These are phyloP conservation scores for Beris chalybata DNA, from an alignment of 2,888 invertebrate species.

Conservation along the genomic window DNA sequence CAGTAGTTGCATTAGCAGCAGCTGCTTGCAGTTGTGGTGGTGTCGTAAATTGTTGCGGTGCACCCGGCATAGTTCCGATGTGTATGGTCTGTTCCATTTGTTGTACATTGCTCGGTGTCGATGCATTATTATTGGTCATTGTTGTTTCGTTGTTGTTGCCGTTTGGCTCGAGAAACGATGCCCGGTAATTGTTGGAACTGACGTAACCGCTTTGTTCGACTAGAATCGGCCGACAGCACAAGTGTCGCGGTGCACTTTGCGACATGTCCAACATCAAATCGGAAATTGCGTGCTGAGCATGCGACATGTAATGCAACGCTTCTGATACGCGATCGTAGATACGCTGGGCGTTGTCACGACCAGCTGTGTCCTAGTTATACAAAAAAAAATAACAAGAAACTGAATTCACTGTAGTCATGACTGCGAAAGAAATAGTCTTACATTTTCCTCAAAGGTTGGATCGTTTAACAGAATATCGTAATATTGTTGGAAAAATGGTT, in stretches of 20 bases:
- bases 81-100: neutral
- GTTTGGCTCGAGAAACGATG: constrained; percentile 36
- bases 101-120: constrained; percentile 11
- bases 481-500: constrained; percentile 68
- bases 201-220: constrained; percentile 65
- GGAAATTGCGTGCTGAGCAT: constrained; percentile 86
- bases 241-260: constrained; percentile 67
- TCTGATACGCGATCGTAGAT: constrained; percentile 75
- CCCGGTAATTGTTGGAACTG: constrained; percentile 51
- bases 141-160: constrained; percentile 39
- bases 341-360: constrained; percentile 63
- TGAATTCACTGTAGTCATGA: neutral
- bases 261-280: constrained; percentile 78
- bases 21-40: constrained; percentile 24
- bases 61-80: neutral
- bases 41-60: constrained; percentile 10
- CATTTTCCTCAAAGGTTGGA: constrained; percentile 58
- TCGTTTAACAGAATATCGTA: constrained; percentile 65
- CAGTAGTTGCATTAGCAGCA: constrained; percentile 19
- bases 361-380: constrained; percentile 52
- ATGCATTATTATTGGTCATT: constrained; percentile 37
- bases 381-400: constrained; percentile 44
- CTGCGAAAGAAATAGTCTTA: constrained; percentile 44
- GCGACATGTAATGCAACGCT: constrained; percentile 81
- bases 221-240: constrained; percentile 72